Evolutionary conservation across 2,888 invertebrate species (phyloP), one percentile per base, ranked within the genome.

Genomic region (Perizoma affinitatum): DNA sequence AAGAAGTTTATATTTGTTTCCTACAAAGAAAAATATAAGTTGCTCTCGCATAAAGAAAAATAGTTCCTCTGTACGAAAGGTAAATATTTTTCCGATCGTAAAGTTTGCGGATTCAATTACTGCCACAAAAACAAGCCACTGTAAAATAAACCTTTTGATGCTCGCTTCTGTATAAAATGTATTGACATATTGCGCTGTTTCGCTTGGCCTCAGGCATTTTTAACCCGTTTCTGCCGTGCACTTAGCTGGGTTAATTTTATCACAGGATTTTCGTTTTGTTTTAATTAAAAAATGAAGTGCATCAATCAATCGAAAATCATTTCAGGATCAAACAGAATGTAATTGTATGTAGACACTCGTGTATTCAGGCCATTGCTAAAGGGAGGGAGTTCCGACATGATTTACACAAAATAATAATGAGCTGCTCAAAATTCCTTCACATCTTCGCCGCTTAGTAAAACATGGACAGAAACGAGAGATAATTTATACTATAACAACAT

Each of bases 41-140:
- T 49, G 51, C 44, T 41, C 34, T 57, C 57, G 36, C 54, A 61
- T 57, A 44, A 40, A 40, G 40, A 60, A 63, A 47, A 57, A 42
- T 45, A 56, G 44, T 42, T 44, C 22, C 41, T 33, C 47, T 33
- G 47, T 42, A 59, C 36, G 44, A 46, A 54, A 50, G 72, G 76
- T 73, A 82, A 80, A 83, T 78, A 80, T 85, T 82, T 80, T 80
- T 75, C 74, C 69, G 73, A 76, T 79, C 78, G 77, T 80, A 83
- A 83, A 87, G 80, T 82, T 83, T 76, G 72, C 79, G 80, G 83
- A 84, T 86, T 84, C 84, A 88, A 86, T 87, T 86, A 86, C 76
- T 66, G 64, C 70, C 69, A 77, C 77, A 82, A 85, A 80, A 80
- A 79, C 78, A 81, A 75, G 74, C 78, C 76, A 79, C 79, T 79